These are phyloP conservation scores for Ethmia dodecea DNA, from an alignment of 2,888 invertebrate species.

Conservation along the genomic window DNA sequence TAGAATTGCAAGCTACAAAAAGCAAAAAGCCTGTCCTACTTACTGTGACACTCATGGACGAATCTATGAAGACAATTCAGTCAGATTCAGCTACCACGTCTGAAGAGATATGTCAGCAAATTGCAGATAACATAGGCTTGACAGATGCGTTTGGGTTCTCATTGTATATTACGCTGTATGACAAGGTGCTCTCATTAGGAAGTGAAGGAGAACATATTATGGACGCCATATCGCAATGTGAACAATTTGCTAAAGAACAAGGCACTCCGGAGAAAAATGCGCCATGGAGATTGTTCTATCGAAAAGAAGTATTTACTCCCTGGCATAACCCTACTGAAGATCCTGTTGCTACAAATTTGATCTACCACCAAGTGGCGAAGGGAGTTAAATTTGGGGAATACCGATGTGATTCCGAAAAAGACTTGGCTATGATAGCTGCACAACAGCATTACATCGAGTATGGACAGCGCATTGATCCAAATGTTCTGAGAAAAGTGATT, in stretches of 20 bases:
- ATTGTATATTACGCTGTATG: slow-evolving; percentile 91
- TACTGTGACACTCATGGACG: slow-evolving; percentile 93
- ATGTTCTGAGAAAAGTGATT: slow-evolving; percentile 83
- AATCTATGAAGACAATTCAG: slow-evolving; percentile 86
- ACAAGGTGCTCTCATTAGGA: slow-evolving; percentile 93
- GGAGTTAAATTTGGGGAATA: slow-evolving; percentile 97
- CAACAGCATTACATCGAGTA: slow-evolving; percentile 94
- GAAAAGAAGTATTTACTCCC: slow-evolving; percentile 93
- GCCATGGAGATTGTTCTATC: slow-evolving; percentile 91
- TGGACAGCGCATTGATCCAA: slow-evolving; percentile 81
- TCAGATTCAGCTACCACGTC: slow-evolving; percentile 96
- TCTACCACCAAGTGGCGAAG: slow-evolving; percentile 91
- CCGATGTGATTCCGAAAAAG: slow-evolving; percentile 88
- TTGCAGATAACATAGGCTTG: slow-evolving; percentile 86
- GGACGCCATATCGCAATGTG: slow-evolving; percentile 97
- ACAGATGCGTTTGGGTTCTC: slow-evolving; percentile 94
- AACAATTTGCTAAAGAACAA: slow-evolving; percentile 95
- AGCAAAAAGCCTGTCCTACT: slow-evolving; percentile 90
- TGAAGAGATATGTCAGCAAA: slow-evolving; percentile 88
- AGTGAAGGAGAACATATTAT: slow-evolving; percentile 94
- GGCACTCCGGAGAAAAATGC: slow-evolving; percentile 90
- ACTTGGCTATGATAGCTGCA: slow-evolving; percentile 92
- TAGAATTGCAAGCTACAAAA: slow-evolving; percentile 91
- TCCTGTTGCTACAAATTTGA: slow-evolving; percentile 89
- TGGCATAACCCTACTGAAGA: slow-evolving; percentile 95